Evolutionary conservation across 2,888 invertebrate species (phyloP).

Genomic region (Coenonympha glycerion): DNA sequence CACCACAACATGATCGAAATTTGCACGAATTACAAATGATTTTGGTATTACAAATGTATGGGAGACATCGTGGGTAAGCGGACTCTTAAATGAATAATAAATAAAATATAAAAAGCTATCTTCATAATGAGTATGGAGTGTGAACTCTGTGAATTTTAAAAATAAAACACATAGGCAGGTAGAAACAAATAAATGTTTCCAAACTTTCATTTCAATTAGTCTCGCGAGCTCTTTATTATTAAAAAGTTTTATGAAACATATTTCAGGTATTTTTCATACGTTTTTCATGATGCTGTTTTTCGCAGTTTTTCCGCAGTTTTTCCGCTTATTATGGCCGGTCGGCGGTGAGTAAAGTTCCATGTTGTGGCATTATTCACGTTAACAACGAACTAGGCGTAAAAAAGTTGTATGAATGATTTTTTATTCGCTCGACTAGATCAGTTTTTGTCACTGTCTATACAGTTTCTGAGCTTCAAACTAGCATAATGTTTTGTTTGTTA

Average conservation of each 20-base stretch:
- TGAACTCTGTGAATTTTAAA: neutral
- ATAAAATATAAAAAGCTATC: neutral
- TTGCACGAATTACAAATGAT: too few species aligned
- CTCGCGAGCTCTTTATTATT: conserved; percentile 1
- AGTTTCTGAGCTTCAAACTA: too few species aligned
- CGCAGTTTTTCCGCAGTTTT: neutral
- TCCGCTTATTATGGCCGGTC: conserved; percentile 18
- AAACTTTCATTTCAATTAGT: conserved; percentile 9
- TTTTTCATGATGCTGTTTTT: conserved; percentile 1
- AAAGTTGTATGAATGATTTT: too few species aligned
- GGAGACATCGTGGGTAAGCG: too few species aligned
- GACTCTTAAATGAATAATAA: too few species aligned
- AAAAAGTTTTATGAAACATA: conserved; percentile 6
- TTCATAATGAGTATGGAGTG: neutral
- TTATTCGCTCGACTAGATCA: too few species aligned
- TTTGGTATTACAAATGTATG: too few species aligned
- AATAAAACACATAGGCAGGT: neutral
- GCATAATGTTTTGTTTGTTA: too few species aligned
- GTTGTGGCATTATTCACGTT: conserved; percentile 18
- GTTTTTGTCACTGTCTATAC: too few species aligned
- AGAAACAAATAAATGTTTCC: neutral
- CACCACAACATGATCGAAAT: too few species aligned
- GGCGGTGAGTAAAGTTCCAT: conserved; percentile 22
- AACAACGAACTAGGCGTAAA: too few species aligned
- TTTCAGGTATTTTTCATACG: conserved; percentile 5